Conservation (phyloP, 2,113 vertebrate genomes). For the Brachionichthys hirsutus region DNA sequence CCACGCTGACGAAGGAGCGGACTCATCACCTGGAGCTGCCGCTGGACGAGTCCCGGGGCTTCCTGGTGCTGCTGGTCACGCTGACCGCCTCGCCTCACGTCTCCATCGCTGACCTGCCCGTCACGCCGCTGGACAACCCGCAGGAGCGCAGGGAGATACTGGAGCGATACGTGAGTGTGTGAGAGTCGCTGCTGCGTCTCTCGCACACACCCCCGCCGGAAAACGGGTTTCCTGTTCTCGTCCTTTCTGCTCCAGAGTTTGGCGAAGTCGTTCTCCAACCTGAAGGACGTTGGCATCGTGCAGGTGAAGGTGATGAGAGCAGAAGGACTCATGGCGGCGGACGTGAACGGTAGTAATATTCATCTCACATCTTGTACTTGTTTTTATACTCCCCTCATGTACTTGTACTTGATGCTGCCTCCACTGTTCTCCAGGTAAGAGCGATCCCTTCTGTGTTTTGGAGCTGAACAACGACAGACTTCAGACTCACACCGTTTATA, state of each 20-base stretch:
- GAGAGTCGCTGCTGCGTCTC: too few relatives aligned
- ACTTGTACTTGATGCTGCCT: background rate
- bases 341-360: constrained; percentile 85
- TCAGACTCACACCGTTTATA: constrained; percentile 92
- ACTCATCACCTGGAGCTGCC: constrained; percentile 87
- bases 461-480: constrained; percentile 92
- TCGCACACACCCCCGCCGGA: background rate
- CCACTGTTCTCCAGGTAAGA: constrained; percentile 82
- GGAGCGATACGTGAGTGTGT: constrained; percentile 84
- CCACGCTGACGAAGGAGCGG: constrained; percentile 84
- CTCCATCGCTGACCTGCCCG: constrained; percentile 85
- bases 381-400: background rate
- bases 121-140: constrained; percentile 84
- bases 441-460: constrained; percentile 92
- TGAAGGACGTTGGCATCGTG: constrained; percentile 90
- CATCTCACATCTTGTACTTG: background rate
- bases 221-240: background rate
- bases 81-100: constrained; percentile 87
- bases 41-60: constrained; percentile 86
- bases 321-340: constrained; percentile 92
- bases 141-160: constrained; percentile 81
- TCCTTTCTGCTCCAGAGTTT: constrained; percentile 65
- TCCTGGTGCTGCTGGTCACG: constrained; percentile 87
- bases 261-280: constrained; percentile 80
- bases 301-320: constrained; percentile 94